phyloP scores from a whole-genome alignment of 2,888 invertebrate genomes.

The Plemyria rubiginata region DNA sequence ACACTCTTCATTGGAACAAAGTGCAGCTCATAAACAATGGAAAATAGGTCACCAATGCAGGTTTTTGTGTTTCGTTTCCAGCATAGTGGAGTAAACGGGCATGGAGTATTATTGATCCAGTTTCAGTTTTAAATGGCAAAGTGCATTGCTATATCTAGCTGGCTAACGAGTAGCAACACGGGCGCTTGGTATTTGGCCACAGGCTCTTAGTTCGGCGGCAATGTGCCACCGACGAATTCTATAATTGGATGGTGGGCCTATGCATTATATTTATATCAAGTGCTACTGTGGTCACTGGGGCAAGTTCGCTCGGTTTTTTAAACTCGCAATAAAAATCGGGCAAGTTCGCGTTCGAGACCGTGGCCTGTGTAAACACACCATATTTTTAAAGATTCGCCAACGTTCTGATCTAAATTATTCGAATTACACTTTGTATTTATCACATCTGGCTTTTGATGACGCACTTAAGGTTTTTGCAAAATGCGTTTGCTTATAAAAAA shows the following conservation, averaged over 20 bases:
- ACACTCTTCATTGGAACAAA: slow-evolving; percentile 52
- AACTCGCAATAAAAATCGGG: slow-evolving; percentile 77
- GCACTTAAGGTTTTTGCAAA: slow-evolving; percentile 9
- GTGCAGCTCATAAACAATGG: slow-evolving; percentile 30
- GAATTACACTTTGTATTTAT: slow-evolving; percentile 33
- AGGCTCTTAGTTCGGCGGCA: slow-evolving; percentile 50
- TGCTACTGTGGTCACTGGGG: slow-evolving; percentile 75
- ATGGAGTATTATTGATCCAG: slow-evolving; percentile 38
- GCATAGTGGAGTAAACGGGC: slow-evolving; percentile 14
- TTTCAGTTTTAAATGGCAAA: slow-evolving; percentile 48
- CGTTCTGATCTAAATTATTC: slow-evolving; percentile 38
- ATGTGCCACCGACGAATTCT: slow-evolving; percentile 59
- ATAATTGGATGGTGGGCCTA: slow-evolving; percentile 65
- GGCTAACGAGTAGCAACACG: slow-evolving; percentile 42
- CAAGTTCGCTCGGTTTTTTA: slow-evolving; percentile 79
- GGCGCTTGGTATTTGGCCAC: slow-evolving; percentile 52
- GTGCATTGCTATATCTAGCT: slow-evolving; percentile 46
- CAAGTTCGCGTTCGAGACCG: slow-evolving; percentile 77
- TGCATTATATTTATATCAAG: slow-evolving; percentile 76
- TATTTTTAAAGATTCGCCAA: slow-evolving; percentile 49
- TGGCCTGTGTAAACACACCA: slow-evolving; percentile 61
- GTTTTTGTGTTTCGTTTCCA: slow-evolving; percentile 25
- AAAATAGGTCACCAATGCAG: slow-evolving; percentile 41
- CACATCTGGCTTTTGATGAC: slow-evolving; percentile 20
- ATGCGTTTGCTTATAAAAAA: not conserved